Percentiles rank a stretch among this genome's conserved stretches.
phyloP scores from a whole-genome alignment of 1,140 invertebrate genomes.

The Phocides pigmalion region DNA sequence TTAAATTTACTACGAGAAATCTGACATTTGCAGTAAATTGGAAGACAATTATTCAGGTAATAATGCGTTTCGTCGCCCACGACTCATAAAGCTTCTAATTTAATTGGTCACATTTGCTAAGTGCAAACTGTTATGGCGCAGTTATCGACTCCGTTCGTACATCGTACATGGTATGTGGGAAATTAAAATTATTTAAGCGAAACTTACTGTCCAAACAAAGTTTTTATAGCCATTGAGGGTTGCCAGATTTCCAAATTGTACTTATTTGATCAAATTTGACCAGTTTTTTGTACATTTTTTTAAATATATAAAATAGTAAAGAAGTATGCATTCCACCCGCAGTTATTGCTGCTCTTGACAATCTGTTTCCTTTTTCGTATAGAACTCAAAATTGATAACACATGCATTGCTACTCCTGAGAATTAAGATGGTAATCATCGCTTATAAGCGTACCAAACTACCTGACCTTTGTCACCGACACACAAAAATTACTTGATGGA shows the following conservation, averaged over 20 bases:
- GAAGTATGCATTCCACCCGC: too few relatives aligned
- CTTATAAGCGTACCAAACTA: too few relatives aligned
- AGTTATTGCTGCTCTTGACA: too few relatives aligned
- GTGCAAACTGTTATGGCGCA: slow-evolving; percentile 52
- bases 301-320: too few relatives aligned
- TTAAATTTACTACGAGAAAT: background rate
- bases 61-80: slow-evolving; percentile 21
- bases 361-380: too few relatives aligned
- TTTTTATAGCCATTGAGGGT: slow-evolving; percentile 12
- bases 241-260: background rate
- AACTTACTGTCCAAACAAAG: slow-evolving; percentile 28
- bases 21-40: background rate
- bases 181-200: slow-evolving; percentile 37
- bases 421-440: too few relatives aligned
- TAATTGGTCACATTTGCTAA: slow-evolving; percentile 48
- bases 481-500: too few relatives aligned
- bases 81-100: slow-evolving; percentile 33
- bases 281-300: too few relatives aligned
- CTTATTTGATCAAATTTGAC: too few relatives aligned
- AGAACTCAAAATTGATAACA: too few relatives aligned
- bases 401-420: too few relatives aligned
- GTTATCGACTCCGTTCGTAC: slow-evolving; percentile 42
- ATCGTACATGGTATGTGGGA: slow-evolving; percentile 31
- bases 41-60: slow-evolving; percentile 12
- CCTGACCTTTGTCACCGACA: too few relatives aligned